Evolutionary conservation across 1,140 invertebrate genomes (phyloP).

Genomic region (Diachasmimorpha longicaudata): DNA sequence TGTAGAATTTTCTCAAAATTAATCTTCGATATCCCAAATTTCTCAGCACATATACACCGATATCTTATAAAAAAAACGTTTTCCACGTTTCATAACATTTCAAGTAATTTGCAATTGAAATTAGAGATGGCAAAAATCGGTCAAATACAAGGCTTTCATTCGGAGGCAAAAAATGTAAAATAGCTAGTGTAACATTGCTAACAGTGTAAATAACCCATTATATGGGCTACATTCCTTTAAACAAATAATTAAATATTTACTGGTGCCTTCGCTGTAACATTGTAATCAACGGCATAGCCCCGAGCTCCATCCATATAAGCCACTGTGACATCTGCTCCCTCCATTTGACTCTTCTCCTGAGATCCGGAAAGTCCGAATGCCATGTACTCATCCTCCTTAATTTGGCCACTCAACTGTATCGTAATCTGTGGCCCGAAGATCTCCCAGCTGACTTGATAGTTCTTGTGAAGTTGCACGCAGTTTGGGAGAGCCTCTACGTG

Average conservation of each 20-base stretch:
- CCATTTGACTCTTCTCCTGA: slow-evolving; percentile 75
- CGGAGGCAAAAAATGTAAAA: too few relatives aligned
- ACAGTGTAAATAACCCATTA: too few relatives aligned
- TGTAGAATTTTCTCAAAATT: too few relatives aligned
- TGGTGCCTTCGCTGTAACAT: slow-evolving; percentile 82
- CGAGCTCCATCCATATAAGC: slow-evolving; percentile 76
- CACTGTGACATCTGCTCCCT: slow-evolving; percentile 84
- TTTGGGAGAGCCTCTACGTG: slow-evolving; percentile 74
- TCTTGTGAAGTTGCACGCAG: slow-evolving; percentile 84
- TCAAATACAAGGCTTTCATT: too few relatives aligned
- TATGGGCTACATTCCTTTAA: too few relatives aligned
- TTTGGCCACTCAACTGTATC: slow-evolving; percentile 83
- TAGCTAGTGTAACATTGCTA: too few relatives aligned
- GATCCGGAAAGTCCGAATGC: slow-evolving; percentile 86
- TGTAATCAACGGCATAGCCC: slow-evolving; percentile 82
- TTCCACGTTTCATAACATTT: too few relatives aligned
- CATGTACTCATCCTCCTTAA: slow-evolving; percentile 82
- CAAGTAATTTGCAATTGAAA: too few relatives aligned
- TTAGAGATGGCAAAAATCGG: too few relatives aligned
- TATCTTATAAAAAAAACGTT: too few relatives aligned
- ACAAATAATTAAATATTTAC: slow-evolving; percentile 58
- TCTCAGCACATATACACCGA: too few relatives aligned
- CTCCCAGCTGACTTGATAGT: slow-evolving; percentile 87
- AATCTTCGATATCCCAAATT: too few relatives aligned
- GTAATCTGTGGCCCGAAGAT: slow-evolving; percentile 89